Base-by-base conservation (phyloP, 2,797 vertebrate species). In the Potorous gilbertii region DNA sequence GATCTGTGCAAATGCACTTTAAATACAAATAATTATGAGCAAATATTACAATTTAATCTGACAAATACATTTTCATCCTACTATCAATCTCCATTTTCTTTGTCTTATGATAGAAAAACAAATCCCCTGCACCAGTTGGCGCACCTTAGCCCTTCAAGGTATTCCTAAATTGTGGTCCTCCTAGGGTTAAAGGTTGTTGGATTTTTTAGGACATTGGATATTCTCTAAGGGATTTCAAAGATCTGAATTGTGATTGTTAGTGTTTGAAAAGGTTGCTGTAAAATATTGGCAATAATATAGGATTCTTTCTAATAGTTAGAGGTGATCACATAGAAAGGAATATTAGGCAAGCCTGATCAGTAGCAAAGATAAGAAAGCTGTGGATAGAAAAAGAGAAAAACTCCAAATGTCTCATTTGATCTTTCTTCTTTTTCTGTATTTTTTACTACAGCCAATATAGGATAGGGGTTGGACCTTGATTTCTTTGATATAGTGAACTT, bases 261-360 rank as follows among this genome's bases (percentile, higher is more conserved):
- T 55, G 92, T 31, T 90, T 92, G 90, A 91, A 95, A 90, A 91
- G 24, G 56, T 55, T 55, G 50, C 93, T 94, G 21, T 55, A 1
- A 46, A 94, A 93, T 29, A 2, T 93, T 94, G 11, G 34, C 93
- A 46, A 55, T 46, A 18, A 50, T 50, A 11, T 40, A 27, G 28
- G 24, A 93, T 92, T 92, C 40, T 95, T 96, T 94, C 1, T 9
- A 89, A 54, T 93, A 89, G 81, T 91, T 93, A 74, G 55, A 95
- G 46, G 94, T 96, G 92, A 62, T 54, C 16, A 27, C 0, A 90
- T 56, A 90, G 11, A 90, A 93, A 95, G 89, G 40, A 13, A 54
- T 2, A 40, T 50, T 40, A 90, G 56, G 0, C 13, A 54, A 92
- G 1, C 16, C 90, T 81, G 16, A 16, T 0, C 1, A 95, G 27